Percentiles rank a stretch among this genome's conserved stretches.
phyloP scores from a whole-genome alignment of 2,797 vertebrate genomes.

The Xenopus petersii region DNA sequence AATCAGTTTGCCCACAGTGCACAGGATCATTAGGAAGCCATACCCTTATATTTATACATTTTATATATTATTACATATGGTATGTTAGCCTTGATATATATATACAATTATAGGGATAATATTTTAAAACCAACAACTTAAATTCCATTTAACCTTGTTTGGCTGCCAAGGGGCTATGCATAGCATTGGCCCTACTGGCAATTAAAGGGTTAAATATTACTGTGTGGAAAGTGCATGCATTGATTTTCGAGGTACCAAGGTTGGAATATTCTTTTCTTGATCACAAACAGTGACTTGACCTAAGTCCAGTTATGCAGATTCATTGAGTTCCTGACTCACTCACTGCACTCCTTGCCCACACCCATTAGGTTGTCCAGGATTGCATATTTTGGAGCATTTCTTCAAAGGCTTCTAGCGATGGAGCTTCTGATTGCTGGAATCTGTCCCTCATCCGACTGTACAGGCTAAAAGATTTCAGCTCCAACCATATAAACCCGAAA shows the following conservation, averaged over 20 bases:
- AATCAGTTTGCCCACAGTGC: conserved; percentile 10
- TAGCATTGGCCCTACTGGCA: neutral
- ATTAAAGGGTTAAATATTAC: conserved; percentile 9
- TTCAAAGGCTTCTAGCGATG: conserved; percentile 86
- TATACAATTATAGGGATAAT: conserved; percentile 26
- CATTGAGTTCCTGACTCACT: neutral
- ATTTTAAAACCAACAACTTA: conserved; percentile 14
- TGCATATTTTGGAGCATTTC: conserved; percentile 96
- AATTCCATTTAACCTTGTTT: neutral
- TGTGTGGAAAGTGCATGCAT: conserved; percentile 26
- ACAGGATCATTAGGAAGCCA: conserved; percentile 3
- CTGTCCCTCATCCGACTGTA: conserved; percentile 92
- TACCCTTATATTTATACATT: conserved; percentile 23
- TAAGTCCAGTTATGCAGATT: neutral
- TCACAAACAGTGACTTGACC: neutral
- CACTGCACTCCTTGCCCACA: neutral
- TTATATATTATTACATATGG: conserved; percentile 42
- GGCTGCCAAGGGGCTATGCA: neutral
- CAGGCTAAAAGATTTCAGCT: conserved; percentile 95
- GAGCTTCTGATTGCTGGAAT: conserved; percentile 84
- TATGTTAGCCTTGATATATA: conserved; percentile 20
- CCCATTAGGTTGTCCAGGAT: conserved; percentile 80
- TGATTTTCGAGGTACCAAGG: conserved; percentile 12
- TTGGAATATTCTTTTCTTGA: conserved; percentile 6
- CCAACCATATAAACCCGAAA: conserved; percentile 97